Percentiles rank a stretch among this genome's conserved stretches.
These are phyloP conservation scores for Acrobasis consociella DNA, from an alignment of 2,888 invertebrate genomes.

Conservation along the genomic window DNA sequence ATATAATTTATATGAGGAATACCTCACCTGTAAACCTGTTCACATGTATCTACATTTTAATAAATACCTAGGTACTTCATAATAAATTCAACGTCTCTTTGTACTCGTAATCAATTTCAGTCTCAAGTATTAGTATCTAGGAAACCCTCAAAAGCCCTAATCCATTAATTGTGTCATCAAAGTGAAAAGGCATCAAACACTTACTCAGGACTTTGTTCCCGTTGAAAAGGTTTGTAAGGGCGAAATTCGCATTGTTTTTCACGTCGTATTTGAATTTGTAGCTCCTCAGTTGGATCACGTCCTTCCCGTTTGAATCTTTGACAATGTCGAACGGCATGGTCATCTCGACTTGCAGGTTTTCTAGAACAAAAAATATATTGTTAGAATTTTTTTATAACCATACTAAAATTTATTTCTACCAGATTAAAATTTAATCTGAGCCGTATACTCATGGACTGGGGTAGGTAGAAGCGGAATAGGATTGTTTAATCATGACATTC, in stretches of 20 bases:
- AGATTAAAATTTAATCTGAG: no score
- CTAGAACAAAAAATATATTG: slow-evolving; percentile 41
- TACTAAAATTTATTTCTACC: no score
- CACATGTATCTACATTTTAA: no score
- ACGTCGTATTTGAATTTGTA: slow-evolving; percentile 56
- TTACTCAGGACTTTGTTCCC: slow-evolving; percentile 66
- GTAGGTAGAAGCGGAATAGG: no score
- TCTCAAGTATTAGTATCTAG: neutral
- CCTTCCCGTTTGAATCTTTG: slow-evolving; percentile 54
- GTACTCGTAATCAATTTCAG: neutral
- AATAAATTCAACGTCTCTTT: neutral
- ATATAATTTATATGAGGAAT: no score
- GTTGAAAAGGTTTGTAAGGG: slow-evolving; percentile 63
- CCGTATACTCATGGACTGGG: no score
- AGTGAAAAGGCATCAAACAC: slow-evolving; percentile 35
- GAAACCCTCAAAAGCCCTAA: slow-evolving; percentile 6
- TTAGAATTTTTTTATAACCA: no score
- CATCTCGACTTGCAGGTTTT: slow-evolving; percentile 45
- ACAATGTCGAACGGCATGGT: slow-evolving; percentile 46
- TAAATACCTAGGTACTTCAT: neutral
- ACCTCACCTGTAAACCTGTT: no score
- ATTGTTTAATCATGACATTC: no score
- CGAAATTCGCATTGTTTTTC: slow-evolving; percentile 51
- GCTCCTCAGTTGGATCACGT: slow-evolving; percentile 50
- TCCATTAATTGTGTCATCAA: slow-evolving; percentile 18